A percentile compares a stretch with the other conserved stretches of the same genome.
Conservation (phyloP, 2,113 vertebrate species). For the Leuciscus idus region DNA sequence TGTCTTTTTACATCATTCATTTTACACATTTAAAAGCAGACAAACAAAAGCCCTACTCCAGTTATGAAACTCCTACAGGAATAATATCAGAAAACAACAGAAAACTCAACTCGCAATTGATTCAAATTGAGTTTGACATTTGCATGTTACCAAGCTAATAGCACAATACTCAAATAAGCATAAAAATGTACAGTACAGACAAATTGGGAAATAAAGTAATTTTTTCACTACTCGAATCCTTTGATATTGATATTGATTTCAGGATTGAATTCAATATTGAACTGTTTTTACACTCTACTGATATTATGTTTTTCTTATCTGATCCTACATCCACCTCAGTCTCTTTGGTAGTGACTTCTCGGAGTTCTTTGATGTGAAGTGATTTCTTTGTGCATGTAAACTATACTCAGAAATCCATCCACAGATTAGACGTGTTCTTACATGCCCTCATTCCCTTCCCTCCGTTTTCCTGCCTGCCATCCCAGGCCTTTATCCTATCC, state of each 20-base stretch:
- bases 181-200: not conserved
- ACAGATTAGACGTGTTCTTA: constrained; percentile 32
- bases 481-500: not conserved
- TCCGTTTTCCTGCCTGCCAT: constrained; percentile 40
- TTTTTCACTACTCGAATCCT: not conserved
- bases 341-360: constrained; percentile 12
- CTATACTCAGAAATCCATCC: constrained; percentile 28
- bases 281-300: not conserved
- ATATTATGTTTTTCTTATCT: not conserved
- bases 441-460: constrained; percentile 44
- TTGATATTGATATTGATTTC: not conserved
- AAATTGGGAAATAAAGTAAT: not conserved
- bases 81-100: not conserved
- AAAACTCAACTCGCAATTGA: not conserved
- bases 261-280: not conserved
- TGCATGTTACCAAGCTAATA: constrained; percentile 4
- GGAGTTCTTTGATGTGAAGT: not conserved
- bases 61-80: not conserved
- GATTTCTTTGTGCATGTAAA: constrained; percentile 26
- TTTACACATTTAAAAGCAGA: constrained; percentile 1
- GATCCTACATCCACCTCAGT: constrained; percentile 16
- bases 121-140: not conserved
- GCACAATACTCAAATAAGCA: constrained; percentile 1
- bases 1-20: not conserved
- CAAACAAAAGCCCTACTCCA: not conserved